Evolutionary conservation across 2,113 vertebrate species (phyloP).

Genomic region (Zingel zingel): DNA sequence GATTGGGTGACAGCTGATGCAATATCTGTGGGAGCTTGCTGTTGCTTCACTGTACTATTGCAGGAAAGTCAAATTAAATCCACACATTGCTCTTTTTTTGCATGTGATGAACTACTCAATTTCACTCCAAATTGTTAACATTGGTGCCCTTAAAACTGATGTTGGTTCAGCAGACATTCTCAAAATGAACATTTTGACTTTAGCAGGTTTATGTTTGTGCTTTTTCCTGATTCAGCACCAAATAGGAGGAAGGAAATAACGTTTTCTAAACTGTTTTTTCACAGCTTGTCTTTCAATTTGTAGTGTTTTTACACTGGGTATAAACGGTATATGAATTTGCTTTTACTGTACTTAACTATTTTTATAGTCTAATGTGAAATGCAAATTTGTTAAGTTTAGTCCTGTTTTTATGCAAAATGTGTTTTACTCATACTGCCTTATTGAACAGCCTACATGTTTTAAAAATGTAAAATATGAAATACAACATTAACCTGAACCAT

Average conservation of each 20-base stretch:
- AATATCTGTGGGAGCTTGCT: conserved; percentile 33
- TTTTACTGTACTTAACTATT: not conserved
- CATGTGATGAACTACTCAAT: not conserved
- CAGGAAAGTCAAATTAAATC: conserved; percentile 8
- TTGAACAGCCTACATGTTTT: not conserved
- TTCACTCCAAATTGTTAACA: not conserved
- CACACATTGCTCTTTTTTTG: not conserved
- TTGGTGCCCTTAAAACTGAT: not conserved
- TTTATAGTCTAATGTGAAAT: not conserved
- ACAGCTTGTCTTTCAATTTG: not conserved
- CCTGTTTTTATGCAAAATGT: not conserved
- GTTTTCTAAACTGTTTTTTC: not conserved
- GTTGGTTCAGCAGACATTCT: not conserved
- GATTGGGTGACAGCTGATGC: conserved; percentile 59
- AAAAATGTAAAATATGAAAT: not conserved
- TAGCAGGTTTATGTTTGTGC: not conserved
- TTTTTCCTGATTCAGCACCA: not conserved
- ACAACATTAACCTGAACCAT: not conserved
- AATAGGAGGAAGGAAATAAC: not conserved
- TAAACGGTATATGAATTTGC: not conserved
- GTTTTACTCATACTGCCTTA: not conserved
- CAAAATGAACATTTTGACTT: not conserved
- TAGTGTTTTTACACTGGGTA: not conserved
- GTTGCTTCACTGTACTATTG: conserved; percentile 19
- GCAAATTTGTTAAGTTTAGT: not conserved